Percentiles rank a stretch among this genome's conserved stretches.
Conservation (phyloP, 2,888 invertebrate species). For the Sialis lutaria region DNA sequence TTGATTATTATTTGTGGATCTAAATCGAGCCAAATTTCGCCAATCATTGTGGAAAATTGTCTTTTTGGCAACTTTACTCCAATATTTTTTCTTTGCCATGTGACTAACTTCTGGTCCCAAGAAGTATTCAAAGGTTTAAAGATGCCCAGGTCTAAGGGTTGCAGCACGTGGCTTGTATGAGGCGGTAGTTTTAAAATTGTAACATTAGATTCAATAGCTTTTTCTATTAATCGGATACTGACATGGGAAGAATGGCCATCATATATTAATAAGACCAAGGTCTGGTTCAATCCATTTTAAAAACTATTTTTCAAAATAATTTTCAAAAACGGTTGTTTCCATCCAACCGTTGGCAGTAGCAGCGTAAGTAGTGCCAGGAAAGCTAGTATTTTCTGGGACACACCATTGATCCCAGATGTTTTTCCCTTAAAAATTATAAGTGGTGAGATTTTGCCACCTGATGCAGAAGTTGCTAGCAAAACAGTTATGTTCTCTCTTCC, state of each 20-base stretch:
- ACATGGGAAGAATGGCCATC: constrained; percentile 15
- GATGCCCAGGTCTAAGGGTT: too few species aligned
- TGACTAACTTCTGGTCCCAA: background rate
- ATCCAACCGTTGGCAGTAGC: constrained; percentile 15
- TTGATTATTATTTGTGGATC: constrained; percentile 2
- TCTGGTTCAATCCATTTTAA: too few species aligned
- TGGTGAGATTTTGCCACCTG: constrained; percentile 10
- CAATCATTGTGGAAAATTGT: constrained; percentile 1
- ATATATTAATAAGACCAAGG: too few species aligned
- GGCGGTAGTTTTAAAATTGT: too few species aligned
- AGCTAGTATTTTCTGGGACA: background rate
- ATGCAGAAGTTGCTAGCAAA: constrained; percentile 7
- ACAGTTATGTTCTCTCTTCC: constrained; percentile 9
- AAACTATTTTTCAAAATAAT: too few species aligned
- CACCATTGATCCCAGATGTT: constrained; percentile 1
- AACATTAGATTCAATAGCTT: constrained; percentile 1
- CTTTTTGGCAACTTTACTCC: constrained; percentile 2
- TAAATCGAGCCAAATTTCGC: constrained; percentile 4
- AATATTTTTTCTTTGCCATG: constrained; percentile 1
- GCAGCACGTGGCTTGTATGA: too few species aligned
- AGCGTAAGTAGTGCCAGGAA: constrained; percentile 8
- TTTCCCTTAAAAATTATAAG: constrained; percentile 9
- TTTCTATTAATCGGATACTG: constrained; percentile 10
- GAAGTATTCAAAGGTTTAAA: too few species aligned
- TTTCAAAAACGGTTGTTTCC: constrained; percentile 8